These are phyloP conservation scores for Drosophila parthenogenetica DNA, from an alignment of 2,888 invertebrate genomes.

Conservation along the genomic window DNA sequence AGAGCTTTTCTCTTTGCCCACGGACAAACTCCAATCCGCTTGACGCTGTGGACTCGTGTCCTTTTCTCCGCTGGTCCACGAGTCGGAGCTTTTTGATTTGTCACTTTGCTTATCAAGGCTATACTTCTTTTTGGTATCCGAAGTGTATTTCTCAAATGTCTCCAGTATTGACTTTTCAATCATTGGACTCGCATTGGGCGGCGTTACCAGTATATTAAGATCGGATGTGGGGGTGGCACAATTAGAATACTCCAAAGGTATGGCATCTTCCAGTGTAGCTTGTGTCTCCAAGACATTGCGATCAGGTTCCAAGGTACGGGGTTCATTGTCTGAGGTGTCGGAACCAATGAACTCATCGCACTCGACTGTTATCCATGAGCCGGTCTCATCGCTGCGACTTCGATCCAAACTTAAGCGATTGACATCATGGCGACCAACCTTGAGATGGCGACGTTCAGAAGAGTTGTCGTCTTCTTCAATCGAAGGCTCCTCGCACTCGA, in stretches of 20 bases:
- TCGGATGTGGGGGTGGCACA: conserved; percentile 83
- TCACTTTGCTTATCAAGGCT: conserved; percentile 86
- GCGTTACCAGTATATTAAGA: conserved; percentile 87
- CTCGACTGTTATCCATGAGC: conserved; percentile 89
- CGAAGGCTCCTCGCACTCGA: conserved; percentile 85
- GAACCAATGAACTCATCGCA: conserved; percentile 89
- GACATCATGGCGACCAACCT: conserved; percentile 79
- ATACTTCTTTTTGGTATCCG: conserved; percentile 86
- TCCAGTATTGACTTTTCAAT: conserved; percentile 85
- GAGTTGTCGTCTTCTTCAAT: conserved; percentile 84
- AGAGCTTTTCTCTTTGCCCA: conserved; percentile 88
- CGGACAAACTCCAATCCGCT: conserved; percentile 85
- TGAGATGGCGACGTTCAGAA: conserved; percentile 81
- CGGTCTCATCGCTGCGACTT: conserved; percentile 89
- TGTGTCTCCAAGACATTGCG: conserved; percentile 86
- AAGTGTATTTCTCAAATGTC: conserved; percentile 79
- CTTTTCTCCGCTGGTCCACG: conserved; percentile 93
- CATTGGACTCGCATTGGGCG: conserved; percentile 88
- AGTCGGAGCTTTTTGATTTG: conserved; percentile 92
- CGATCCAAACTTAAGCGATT: conserved; percentile 85
- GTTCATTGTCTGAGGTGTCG: conserved; percentile 87
- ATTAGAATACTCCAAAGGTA: conserved; percentile 86
- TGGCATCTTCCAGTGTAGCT: conserved; percentile 88
- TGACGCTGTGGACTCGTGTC: conserved; percentile 88
- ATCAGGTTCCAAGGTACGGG: conserved; percentile 82